Conservation (phyloP, 2,888 invertebrate species). For the Stenurella melanura region DNA sequence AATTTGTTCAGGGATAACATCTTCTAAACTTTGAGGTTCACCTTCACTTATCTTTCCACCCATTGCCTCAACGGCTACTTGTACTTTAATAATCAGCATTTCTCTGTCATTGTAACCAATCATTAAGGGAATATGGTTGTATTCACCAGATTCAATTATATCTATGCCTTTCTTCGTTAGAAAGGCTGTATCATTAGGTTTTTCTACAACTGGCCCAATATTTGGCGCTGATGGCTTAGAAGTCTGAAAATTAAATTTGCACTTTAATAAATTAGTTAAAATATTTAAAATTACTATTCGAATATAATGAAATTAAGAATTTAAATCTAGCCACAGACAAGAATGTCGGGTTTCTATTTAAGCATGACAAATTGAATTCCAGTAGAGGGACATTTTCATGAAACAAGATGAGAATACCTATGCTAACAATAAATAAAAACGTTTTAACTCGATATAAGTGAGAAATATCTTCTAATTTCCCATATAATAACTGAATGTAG, state of each 20-base stretch:
- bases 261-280: not conserved
- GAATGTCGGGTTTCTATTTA: no score
- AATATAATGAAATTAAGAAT: no score
- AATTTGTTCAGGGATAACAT: conserved; percentile 56
- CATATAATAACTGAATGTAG: no score
- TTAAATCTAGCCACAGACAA: no score
- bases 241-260: not conserved
- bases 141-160: conserved; percentile 52
- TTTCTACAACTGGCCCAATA: conserved; percentile 39
- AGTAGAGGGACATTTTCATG: no score
- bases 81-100: conserved; percentile 64
- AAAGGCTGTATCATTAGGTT: conserved; percentile 42
- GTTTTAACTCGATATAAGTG: no score
- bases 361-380: no score
- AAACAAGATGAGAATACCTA: no score
- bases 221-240: not conserved
- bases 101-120: conserved; percentile 65
- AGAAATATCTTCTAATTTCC: no score
- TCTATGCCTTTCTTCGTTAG: conserved; percentile 49
- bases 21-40: conserved; percentile 45
- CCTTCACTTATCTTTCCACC: not conserved
- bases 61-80: not conserved
- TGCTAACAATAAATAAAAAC: no score
- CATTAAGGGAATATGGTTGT: conserved; percentile 56
- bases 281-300: no score